Evolutionary conservation across 2,797 vertebrate genomes (phyloP).

Genomic region (Arctocebus calabarensis): DNA sequence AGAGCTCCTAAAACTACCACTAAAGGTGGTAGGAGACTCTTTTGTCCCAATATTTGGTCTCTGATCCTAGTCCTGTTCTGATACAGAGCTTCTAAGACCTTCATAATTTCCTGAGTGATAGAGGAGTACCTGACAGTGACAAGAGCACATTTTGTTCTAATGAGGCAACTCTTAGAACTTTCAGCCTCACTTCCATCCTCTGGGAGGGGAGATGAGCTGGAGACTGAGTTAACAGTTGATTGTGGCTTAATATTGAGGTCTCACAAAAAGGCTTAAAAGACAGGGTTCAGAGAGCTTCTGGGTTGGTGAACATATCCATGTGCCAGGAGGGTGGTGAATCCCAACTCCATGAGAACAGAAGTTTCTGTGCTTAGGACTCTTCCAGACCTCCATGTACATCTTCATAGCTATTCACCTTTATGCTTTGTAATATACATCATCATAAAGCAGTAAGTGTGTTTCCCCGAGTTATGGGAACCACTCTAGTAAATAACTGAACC

Average conservation of each 20-base stretch:
- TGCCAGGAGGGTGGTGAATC: background rate
- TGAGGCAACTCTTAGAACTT: background rate
- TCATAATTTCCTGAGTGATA: slow-evolving; percentile 5
- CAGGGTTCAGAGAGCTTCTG: background rate
- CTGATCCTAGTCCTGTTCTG: background rate
- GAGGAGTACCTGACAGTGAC: background rate
- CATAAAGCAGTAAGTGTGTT: background rate
- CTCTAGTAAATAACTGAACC: background rate
- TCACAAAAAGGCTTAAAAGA: slow-evolving; percentile 7
- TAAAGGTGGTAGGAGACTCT: background rate
- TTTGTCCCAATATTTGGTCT: background rate
- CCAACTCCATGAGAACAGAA: background rate
- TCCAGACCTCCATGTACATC: background rate
- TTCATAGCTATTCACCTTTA: background rate
- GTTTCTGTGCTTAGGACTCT: background rate
- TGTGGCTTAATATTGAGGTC: background rate
- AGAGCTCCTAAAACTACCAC: slow-evolving; percentile 25
- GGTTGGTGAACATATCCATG: background rate
- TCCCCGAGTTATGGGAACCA: background rate
- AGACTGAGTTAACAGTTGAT: background rate
- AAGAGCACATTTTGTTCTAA: background rate
- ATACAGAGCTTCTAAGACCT: background rate
- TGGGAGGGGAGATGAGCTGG: background rate
- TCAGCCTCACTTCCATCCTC: background rate
- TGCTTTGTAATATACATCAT: background rate